These are phyloP conservation scores for Oostethus manadensis DNA, from an alignment of 2,113 vertebrate genomes.

Conservation along the genomic window DNA sequence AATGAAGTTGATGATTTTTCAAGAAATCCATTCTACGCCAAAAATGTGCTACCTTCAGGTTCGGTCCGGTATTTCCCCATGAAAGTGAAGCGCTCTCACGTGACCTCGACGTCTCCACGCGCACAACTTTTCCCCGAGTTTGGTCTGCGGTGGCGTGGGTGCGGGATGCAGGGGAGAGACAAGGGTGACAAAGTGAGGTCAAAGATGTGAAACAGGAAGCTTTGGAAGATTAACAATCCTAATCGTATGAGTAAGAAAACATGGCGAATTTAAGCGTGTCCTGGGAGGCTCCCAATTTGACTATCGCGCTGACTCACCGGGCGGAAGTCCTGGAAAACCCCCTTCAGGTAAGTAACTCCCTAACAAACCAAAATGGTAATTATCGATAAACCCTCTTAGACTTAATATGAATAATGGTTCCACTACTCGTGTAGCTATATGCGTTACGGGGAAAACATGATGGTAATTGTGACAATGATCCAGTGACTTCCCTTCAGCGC, in stretches of 20 bases:
- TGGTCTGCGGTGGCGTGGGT: conserved; percentile 3
- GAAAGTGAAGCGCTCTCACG: conserved; percentile 1
- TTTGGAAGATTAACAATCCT: background rate
- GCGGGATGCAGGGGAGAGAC: conserved; percentile 21
- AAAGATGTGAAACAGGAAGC: conserved; percentile 23
- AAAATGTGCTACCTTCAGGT: background rate
- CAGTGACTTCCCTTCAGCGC: background rate
- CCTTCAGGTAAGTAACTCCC: conserved; percentile 39
- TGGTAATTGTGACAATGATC: background rate
- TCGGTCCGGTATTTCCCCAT: background rate
- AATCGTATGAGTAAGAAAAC: conserved; percentile 18
- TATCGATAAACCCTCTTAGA: background rate
- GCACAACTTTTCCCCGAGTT: conserved; percentile 27
- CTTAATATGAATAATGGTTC: background rate
- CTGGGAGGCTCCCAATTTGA: background rate
- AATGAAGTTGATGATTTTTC: no score
- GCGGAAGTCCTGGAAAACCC: conserved; percentile 51
- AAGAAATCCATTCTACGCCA: background rate
- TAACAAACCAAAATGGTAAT: background rate
- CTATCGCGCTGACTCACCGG: conserved; percentile 15
- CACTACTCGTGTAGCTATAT: background rate
- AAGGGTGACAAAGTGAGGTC: conserved; percentile 3
- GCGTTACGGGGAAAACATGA: no score
- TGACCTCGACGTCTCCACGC: background rate
- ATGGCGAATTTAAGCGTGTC: conserved; percentile 47